A percentile compares a stretch with the other conserved stretches of the same genome.
Evolutionary conservation across 2,888 invertebrate species (phyloP).

Genomic region (Lutraria lutraria): DNA sequence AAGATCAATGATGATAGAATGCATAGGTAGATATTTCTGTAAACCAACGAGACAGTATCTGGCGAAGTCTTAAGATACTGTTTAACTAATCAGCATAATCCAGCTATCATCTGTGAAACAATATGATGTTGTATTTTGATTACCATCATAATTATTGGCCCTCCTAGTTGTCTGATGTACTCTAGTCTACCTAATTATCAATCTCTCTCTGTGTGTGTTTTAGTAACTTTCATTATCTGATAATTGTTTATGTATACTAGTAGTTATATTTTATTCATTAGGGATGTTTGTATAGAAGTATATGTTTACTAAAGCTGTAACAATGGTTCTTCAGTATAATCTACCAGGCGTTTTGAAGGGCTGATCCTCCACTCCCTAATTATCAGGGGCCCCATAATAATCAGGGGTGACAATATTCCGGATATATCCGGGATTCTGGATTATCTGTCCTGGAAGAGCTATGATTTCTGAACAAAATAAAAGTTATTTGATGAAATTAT

Average conservation of each 20-base stretch:
- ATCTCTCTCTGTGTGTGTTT: neutral
- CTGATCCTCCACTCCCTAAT: no score
- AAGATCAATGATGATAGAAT: neutral
- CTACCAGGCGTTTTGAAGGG: no score
- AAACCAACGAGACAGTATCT: neutral
- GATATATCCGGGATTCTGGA: no score
- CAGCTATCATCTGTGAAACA: neutral
- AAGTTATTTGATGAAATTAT: no score
- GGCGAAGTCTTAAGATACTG: neutral
- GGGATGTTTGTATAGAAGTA: no score
- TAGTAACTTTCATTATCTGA: neutral
- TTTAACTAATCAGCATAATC: neutral
- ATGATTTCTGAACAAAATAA: no score
- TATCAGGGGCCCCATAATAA: no score
- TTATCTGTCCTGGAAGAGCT: no score
- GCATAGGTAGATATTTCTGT: constrained; percentile 12
- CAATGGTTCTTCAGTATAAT: no score
- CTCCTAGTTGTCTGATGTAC: neutral
- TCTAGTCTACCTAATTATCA: neutral
- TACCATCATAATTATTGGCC: constrained; percentile 6
- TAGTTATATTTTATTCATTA: neutral
- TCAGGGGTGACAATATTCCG: no score
- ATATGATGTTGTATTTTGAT: neutral
- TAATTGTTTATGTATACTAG: neutral
- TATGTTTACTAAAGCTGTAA: no score